Evolutionary conservation across 2,797 vertebrate genomes (phyloP), one percentile per base, ranked within the genome.

Genomic region (Danio tinwini): DNA sequence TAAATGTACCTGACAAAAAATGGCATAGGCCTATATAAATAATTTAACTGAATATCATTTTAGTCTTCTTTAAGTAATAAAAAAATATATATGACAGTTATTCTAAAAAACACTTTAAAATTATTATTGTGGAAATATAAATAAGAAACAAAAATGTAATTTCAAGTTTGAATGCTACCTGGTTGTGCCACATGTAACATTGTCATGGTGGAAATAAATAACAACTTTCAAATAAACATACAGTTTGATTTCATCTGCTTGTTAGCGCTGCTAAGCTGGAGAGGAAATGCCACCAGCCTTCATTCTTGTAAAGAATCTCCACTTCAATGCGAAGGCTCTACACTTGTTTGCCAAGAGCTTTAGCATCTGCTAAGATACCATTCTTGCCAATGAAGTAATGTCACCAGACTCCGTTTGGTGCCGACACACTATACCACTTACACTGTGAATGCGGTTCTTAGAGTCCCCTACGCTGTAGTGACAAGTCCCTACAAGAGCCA

Each of bases 351-450:
- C 90, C 68, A 87, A 92, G 82, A 90, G 93, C 90, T 92, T 93
- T 90, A 93, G 86, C 4, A 82, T 88, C 89, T 93, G 92, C 95
- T 94, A 95, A 95, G 93, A 95, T 92, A 94, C 95, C 93, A 96
- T 94, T 96, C 94, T 95, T 85, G 89, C 93, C 92, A 92, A 93
- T 95, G 93, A 92, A 96, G 96, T 96, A 94, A 96, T 95, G 95
- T 96, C 96, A 95, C 96, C 95, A 95, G 96, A 96, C 94, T 87
- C 85, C 94, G 94, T 94, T 91, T 95, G 90, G 91, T 94, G 91
- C 77, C 72, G 92, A 91, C 92, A 92, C 90, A 80, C 92, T 92
- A 92, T 85, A 86, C 88, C 94, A 95, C 96, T 96, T 94, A 94
- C 90, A 89, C 87, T 92, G 93, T 96, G 91, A 97, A 97, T 97